These are phyloP conservation scores for Cerastis rubricosa DNA, from an alignment of 2,888 invertebrate species.

Conservation along the genomic window DNA sequence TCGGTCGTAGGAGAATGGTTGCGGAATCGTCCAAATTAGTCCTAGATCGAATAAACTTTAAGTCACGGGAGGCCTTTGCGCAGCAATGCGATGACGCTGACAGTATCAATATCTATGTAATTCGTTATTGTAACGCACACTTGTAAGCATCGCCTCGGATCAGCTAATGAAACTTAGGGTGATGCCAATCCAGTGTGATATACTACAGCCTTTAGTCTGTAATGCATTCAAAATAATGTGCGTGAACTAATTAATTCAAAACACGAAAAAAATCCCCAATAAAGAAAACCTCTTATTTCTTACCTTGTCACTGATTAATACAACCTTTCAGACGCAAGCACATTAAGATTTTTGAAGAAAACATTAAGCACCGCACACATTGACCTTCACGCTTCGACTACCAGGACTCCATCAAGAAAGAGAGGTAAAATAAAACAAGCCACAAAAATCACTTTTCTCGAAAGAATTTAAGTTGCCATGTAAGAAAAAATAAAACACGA, in stretches of 20 bases:
- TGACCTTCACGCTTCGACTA: conserved; percentile 23
- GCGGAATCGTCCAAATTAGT: too few species aligned
- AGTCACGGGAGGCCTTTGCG: background rate
- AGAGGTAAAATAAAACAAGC: conserved; percentile 32
- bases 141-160: background rate
- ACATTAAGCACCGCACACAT: conserved; percentile 11
- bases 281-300: conserved; percentile 1
- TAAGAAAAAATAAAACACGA: conserved; percentile 69
- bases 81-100: background rate
- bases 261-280: background rate
- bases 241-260: background rate
- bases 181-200: too few species aligned
- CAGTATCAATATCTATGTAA: background rate
- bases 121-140: background rate
- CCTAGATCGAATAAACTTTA: background rate
- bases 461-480: conserved; percentile 57
- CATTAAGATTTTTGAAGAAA: conserved; percentile 44
- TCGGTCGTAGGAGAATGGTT: too few species aligned
- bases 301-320: conserved; percentile 38
- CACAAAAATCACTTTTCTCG: conserved; percentile 53
- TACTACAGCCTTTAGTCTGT: background rate
- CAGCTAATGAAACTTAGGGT: background rate
- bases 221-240: conserved; percentile 5
- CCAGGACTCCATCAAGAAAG: background rate
- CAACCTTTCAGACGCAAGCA: conserved; percentile 27